Evolutionary conservation across 2,888 invertebrate species (phyloP), one percentile per base, ranked within the genome.

Genomic region (Cistogaster globosa): DNA sequence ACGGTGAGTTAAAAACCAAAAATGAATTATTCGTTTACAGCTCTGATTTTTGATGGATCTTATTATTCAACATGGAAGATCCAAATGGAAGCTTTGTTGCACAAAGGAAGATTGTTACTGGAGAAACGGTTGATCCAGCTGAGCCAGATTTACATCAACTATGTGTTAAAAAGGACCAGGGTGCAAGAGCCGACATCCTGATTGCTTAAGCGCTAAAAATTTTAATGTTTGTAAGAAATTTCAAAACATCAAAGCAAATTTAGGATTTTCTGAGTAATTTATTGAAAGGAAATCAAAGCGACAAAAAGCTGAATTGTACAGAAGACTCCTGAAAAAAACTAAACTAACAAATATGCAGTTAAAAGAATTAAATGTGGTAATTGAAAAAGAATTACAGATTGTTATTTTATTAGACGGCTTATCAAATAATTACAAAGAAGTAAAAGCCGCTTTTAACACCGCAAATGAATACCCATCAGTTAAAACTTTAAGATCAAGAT

Each of bases 1-100:
- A n/a, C n/a, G n/a, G n/a, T n/a, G n/a, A n/a, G n/a, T n/a, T n/a
- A n/a, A n/a, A n/a, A n/a, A n/a, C n/a, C n/a, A n/a, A n/a, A n/a
- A n/a, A n/a, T n/a, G n/a, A n/a, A n/a, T n/a, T n/a, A n/a, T n/a
- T n/a, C n/a, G n/a, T n/a, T n/a, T n/a, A n/a, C n/a, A n/a, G n/a
- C n/a, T n/a, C n/a, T n/a, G n/a, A 14, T 68, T 20, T 68, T 68
- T 53, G 53, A 69, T 69, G 57, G 69, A 6, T 55, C 51, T 2
- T 42, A 69, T 14, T 69, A 57, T 69, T 42, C 69, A 55, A 57
- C 53, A 55, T 69, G 69, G 69, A 69, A 69, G 42, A 51, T 51
- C 7, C 51, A 51, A 51, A 51, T 51, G 51, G 51, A 51, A 51
- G 51, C 51, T 51, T 26, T 67, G 14, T 62, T 62, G 58, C 36